These are phyloP conservation scores for Conistra vaccinii DNA, from an alignment of 2,888 invertebrate genomes.

Conservation along the genomic window DNA sequence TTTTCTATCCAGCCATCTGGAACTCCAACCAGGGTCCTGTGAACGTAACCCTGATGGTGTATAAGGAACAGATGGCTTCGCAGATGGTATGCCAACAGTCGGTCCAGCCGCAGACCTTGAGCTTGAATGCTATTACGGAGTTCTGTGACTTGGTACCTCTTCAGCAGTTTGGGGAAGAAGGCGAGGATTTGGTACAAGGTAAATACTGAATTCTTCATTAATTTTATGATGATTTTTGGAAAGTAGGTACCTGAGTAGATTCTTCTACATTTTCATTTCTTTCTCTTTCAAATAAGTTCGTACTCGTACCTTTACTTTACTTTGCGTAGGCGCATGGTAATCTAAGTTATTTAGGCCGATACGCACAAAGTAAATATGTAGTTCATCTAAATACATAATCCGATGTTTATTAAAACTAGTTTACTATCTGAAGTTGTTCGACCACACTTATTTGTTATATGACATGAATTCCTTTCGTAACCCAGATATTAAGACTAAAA, in stretches of 20 bases:
- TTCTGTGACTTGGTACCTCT: conserved; percentile 95
- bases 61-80: conserved; percentile 91
- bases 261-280: background rate
- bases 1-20: conserved; percentile 95
- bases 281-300: background rate
- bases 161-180: conserved; percentile 92
- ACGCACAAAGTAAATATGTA: conserved; percentile 45
- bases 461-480: conserved; percentile 58
- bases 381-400: conserved; percentile 62
- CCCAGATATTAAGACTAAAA: conserved; percentile 48
- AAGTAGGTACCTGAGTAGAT: background rate
- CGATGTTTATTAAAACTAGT: conserved; percentile 57
- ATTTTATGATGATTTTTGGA: background rate
- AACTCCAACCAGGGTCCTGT: conserved; percentile 91
- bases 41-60: conserved; percentile 92
- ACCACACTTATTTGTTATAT: conserved; percentile 41
- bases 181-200: conserved; percentile 93
- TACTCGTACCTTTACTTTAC: background rate
- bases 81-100: conserved; percentile 92
- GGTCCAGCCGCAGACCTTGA: conserved; percentile 92
- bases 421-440: conserved; percentile 43
- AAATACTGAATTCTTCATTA: conserved; percentile 12
- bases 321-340: conserved; percentile 23
- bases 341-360: conserved; percentile 45
- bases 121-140: conserved; percentile 94